Evolutionary conservation across 2,113 vertebrate species (phyloP).

Genomic region (Microcebus griseorufus): DNA sequence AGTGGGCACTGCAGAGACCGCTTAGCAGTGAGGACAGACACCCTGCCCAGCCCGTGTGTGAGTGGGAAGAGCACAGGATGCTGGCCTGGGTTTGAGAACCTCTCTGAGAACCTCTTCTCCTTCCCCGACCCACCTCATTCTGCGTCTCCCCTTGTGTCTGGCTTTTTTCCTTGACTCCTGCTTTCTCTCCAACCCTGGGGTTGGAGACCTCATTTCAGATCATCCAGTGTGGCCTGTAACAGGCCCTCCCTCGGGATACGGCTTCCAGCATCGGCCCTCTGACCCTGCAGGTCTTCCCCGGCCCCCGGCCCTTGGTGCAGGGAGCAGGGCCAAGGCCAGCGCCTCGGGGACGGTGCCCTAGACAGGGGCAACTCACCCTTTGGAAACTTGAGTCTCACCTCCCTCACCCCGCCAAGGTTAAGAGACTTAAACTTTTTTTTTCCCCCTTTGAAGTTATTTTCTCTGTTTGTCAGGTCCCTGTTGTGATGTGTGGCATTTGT

Average conservation of each 20-base stretch:
- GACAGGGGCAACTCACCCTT: not conserved
- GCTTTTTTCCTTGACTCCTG: not conserved
- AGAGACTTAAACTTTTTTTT: not conserved
- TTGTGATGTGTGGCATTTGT: conserved; percentile 23
- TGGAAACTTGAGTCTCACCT: not conserved
- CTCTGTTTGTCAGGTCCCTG: conserved; percentile 31
- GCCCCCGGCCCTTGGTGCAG: rapidly evolving
- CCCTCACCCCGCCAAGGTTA: not conserved
- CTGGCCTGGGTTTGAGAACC: not conserved
- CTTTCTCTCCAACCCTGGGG: not conserved
- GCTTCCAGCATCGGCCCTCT: not conserved
- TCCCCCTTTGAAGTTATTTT: conserved; percentile 10
- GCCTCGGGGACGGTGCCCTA: not conserved
- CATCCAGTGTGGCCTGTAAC: not conserved
- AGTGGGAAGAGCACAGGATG: not conserved
- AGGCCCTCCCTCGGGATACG: not conserved
- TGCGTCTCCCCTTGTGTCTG: not conserved
- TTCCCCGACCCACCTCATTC: rapidly evolving
- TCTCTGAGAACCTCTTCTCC: not conserved
- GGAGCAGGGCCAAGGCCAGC: not conserved
- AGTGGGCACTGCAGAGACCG: rapidly evolving
- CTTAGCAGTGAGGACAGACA: not conserved
- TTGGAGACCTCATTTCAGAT: not conserved
- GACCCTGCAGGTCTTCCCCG: not conserved
- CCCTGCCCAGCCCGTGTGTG: not conserved